phyloP scores from a whole-genome alignment of 2,113 vertebrate species.

The Platysternon megacephalum region DNA sequence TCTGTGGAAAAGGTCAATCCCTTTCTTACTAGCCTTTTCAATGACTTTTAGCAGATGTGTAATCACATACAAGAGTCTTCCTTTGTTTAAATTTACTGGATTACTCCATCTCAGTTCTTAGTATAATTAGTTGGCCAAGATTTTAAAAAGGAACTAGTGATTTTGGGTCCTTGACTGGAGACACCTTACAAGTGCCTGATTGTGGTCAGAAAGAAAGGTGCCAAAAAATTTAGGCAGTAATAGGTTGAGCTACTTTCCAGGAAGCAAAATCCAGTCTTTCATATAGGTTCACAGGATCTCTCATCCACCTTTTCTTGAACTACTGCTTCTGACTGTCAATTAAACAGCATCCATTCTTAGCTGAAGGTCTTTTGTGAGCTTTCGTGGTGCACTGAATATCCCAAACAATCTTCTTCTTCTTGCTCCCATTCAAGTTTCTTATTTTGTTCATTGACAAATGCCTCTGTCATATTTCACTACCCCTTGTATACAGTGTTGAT shows the following conservation, averaged over 20 bases:
- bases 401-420: slow-evolving; percentile 3
- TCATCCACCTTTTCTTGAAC: neutral
- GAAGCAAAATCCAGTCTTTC: neutral
- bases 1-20: neutral
- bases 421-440: neutral
- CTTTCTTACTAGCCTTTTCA: neutral
- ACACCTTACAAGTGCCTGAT: neutral
- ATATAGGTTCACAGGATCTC: neutral
- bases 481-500: neutral
- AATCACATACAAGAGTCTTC: neutral
- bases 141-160: neutral
- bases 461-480: slow-evolving; percentile 7
- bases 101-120: neutral
- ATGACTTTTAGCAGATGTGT: neutral
- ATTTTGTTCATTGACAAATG: slow-evolving; percentile 30
- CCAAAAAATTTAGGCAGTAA: neutral
- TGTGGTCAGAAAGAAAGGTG: neutral
- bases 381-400: neutral
- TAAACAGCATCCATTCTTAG: neutral
- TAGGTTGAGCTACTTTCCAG: neutral
- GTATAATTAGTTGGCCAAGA: neutral
- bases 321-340: neutral
- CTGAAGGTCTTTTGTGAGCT: slow-evolving; percentile 41
- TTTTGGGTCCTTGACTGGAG: neutral
- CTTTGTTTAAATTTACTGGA: neutral